Conservation (phyloP, 1,140 invertebrate genomes). For the Drosophila pallidifrons region DNA sequence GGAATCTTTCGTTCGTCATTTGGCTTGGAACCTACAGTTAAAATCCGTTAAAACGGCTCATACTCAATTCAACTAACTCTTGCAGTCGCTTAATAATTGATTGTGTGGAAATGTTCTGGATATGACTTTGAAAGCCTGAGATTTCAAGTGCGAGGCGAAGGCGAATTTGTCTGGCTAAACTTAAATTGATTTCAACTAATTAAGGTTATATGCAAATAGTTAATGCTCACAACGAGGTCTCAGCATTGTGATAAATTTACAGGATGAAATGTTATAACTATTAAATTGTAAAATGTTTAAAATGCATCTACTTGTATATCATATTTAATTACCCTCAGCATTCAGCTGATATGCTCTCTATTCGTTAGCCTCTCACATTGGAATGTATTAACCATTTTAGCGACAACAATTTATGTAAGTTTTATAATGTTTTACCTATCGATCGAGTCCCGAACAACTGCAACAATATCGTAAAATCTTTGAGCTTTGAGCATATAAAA, state of each 20-base stretch:
- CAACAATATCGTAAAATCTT: neutral
- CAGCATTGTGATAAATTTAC: conserved; percentile 6
- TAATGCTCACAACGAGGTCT: conserved; percentile 41
- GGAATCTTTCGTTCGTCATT: conserved; percentile 63
- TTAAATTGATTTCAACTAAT: conserved; percentile 44
- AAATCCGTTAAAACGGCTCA: conserved; percentile 65
- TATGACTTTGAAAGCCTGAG: neutral
- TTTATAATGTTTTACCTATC: neutral
- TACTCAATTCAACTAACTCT: conserved; percentile 31
- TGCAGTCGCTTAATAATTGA: neutral
- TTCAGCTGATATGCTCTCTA: neutral
- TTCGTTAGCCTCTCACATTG: neutral
- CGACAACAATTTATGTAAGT: conserved; percentile 40
- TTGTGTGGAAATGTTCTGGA: neutral
- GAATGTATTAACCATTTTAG: neutral
- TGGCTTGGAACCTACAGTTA: conserved; percentile 5
- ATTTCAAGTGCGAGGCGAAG: neutral
- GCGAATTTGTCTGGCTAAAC: conserved; percentile 26
- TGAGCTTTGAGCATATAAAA: conserved; percentile 46
- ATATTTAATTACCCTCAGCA: neutral
- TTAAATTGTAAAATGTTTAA: too few relatives aligned
- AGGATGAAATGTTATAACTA: neutral
- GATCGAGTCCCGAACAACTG: neutral
- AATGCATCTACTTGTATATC: neutral
- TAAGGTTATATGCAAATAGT: conserved; percentile 66